Evolutionary conservation across 2,888 invertebrate genomes (phyloP), one percentile per base, ranked within the genome.

Genomic region (Ptychoptera albimana): DNA sequence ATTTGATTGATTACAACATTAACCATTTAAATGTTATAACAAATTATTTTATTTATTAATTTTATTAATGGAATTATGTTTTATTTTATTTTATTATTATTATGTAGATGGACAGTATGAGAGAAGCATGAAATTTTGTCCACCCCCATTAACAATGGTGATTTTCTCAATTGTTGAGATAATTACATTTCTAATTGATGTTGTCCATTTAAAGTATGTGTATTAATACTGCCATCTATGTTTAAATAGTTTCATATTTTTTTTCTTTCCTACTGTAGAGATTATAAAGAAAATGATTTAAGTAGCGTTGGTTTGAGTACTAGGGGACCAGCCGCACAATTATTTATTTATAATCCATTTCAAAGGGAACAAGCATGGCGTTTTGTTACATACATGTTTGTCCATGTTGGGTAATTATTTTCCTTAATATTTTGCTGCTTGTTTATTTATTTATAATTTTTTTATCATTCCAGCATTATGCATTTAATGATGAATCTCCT

Each of bases 331-430:
- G 76, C 84, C 32, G 82, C 87, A 8, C 77, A 77, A 43, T 63
- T 82, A 3, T 79, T 93, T 52, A 88, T 96, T 50, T 94, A 92
- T 65, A 80, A 88, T 67, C 96, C 96, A 0, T 72, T 77, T 48
- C 77, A 78, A 56, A 74, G 94, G 48, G 72, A 79, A 44, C 85
- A 98, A 67, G 82, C 80, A 1, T 98, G 97, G 97, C 72, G 97
- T 55, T 97, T 81, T 61, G 55, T 93, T 40, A 84, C 88, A 1
- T 98, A 98, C 60, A 94, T 94, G 91, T 81, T 96, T 60, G 88
- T 96, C 16, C 96, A 96, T 64, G 83, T 89, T 49, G 92, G 92
- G 83, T 85, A 61, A 23, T 8, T 12, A 36, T 8, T 34, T 30
- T 16, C 5, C 9, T 45, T 42, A 15, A n/a, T 23, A 23, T 15